phyloP scores from a whole-genome alignment of 2,113 vertebrate genomes.

The Gnathochromis pfefferi region DNA sequence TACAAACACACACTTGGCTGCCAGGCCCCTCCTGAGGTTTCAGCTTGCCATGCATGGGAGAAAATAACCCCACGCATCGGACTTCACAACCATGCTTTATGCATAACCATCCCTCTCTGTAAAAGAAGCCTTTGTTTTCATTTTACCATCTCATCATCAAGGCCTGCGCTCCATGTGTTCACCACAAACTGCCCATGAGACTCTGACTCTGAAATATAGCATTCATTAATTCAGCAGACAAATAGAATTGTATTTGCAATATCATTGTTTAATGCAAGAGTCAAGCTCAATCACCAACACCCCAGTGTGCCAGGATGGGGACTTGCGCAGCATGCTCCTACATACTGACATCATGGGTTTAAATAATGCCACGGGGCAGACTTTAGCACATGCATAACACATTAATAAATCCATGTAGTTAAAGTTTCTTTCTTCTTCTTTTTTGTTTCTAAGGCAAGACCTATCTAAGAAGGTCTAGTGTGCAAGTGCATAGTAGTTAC shows the following conservation, averaged over 20 bases:
- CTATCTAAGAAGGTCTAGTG: background rate
- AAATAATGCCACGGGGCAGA: background rate
- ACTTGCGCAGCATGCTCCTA: background rate
- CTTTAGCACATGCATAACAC: background rate
- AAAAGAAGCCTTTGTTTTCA: constrained; percentile 47
- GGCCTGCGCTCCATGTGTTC: background rate
- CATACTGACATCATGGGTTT: background rate
- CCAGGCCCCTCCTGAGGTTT: background rate
- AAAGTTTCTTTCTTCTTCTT: background rate
- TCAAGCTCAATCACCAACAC: background rate
- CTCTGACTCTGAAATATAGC: background rate
- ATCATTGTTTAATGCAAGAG: background rate
- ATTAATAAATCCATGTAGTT: background rate
- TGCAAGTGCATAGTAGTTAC: background rate
- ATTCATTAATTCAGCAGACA: background rate
- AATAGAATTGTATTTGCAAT: background rate
- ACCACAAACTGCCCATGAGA: background rate
- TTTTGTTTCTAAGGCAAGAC: background rate
- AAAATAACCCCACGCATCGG: constrained; percentile 13
- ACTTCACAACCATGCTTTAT: constrained; percentile 25
- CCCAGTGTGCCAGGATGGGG: background rate
- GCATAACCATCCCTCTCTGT: background rate
- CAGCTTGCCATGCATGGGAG: background rate
- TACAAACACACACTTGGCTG: background rate
- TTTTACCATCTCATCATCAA: constrained; percentile 17